These are phyloP conservation scores for Sternotherus odoratus DNA, from an alignment of 2,797 vertebrate genomes.

Conservation along the genomic window DNA sequence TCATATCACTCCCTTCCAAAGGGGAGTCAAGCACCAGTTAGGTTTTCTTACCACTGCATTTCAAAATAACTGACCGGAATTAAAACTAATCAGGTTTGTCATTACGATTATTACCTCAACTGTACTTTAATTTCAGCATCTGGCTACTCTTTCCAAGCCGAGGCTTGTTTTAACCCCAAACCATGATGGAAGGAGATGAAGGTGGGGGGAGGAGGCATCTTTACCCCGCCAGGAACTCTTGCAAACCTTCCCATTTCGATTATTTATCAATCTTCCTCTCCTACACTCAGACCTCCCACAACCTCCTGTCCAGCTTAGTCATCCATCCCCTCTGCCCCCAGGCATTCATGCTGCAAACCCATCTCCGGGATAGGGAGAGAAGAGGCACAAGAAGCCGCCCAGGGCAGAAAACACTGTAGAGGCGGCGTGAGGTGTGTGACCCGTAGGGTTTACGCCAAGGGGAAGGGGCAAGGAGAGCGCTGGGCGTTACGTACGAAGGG, in stretches of 20 bases:
- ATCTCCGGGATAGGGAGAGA: no score
- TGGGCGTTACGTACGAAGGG: background rate
- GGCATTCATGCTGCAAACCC: no score
- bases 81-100: background rate
- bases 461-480: background rate
- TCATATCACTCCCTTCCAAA: background rate
- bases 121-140: background rate
- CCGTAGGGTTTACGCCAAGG: background rate
- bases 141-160: background rate
- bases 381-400: background rate
- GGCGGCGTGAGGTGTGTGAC: background rate
- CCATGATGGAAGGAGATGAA: background rate
- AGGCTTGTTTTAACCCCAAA: background rate
- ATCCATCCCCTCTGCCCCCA: background rate
- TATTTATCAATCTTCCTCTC: background rate
- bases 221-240: background rate
- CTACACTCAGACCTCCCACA: background rate
- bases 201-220: background rate
- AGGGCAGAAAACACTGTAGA: background rate
- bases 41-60: background rate
- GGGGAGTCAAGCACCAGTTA: background rate
- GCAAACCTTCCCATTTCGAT: background rate
- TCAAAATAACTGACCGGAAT: background rate
- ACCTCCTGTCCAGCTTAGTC: background rate
- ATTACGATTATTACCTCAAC: background rate